Percentiles rank a stretch among this genome's conserved stretches.
These are phyloP conservation scores for Plemyria rubiginata DNA, from an alignment of 2,888 invertebrate genomes.

Conservation along the genomic window DNA sequence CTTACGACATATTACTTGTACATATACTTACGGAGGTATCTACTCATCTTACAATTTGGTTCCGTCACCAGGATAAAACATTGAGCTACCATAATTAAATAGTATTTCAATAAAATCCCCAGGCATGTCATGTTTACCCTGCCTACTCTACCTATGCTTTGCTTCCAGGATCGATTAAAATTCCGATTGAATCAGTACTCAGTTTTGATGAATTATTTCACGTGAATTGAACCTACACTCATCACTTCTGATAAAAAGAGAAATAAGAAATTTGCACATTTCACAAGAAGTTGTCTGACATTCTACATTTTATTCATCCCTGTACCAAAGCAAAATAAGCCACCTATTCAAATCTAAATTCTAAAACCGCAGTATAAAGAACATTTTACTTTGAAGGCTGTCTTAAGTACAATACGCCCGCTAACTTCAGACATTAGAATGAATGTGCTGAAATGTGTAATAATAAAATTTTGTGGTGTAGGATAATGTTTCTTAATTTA, in stretches of 20 bases:
- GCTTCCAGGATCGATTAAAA: no score
- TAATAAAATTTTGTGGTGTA: constrained; percentile 29
- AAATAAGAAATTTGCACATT: background rate
- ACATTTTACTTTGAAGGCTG: background rate
- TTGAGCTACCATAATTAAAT: no score
- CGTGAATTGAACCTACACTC: background rate
- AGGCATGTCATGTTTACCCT: no score
- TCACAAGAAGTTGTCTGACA: background rate
- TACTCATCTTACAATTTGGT: background rate
- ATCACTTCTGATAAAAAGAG: background rate
- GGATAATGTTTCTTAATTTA: constrained; percentile 21
- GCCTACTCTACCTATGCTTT: no score
- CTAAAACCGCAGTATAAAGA: background rate
- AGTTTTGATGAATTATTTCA: no score
- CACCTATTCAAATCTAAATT: background rate
- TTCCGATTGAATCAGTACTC: no score
- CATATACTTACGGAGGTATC: no score
- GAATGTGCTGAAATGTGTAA: constrained; percentile 20
- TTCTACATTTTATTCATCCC: background rate
- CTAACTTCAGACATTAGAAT: constrained; percentile 22
- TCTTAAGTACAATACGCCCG: background rate
- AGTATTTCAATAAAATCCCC: no score
- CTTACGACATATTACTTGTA: background rate
- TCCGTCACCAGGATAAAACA: no score
- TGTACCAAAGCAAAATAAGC: background rate